Evolutionary conservation across 2,797 vertebrate genomes (phyloP), one percentile per base, ranked within the genome.

Genomic region (Protosalanx chinensis): DNA sequence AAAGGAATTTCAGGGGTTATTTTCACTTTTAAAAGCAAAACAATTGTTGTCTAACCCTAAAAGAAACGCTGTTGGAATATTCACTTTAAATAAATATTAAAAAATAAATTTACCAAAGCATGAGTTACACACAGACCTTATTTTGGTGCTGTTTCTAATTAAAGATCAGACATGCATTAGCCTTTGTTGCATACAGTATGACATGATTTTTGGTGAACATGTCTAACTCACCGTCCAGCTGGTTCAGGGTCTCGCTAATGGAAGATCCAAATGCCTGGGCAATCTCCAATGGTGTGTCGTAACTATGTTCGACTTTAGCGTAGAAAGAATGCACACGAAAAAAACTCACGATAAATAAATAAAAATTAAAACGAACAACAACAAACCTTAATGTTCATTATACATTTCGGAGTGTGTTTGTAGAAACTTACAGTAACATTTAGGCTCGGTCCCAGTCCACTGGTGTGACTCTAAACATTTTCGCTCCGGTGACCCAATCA

Each of bases 371-470:
- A 33, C 27, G 13, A 5, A 18, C 18, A 32, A 23, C 27, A 37
- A 37, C 18, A 58, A 16, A 57, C 12, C 8, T 13, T 51, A 63
- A 32, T 32, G 15, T n/a, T 65, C n/a, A 59, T 3, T 30, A 8
- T 35, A 16, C 23, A 2, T 12, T 56, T 66, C 30, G 16, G 15
- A 29, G 29, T 30, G 27, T 53, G 27, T 67, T 13, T 20, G 15
- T 32, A 18, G 67, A 30, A 7, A n/a, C 90, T 90, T 79, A 92
- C 91, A 88, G 79, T 88, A 90, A 69, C 91, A 92, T 6, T 58
- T 72, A 5, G 90, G 90, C 61, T 88, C 91, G 13, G 0, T 60
- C 16, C 87, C 88, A 0, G 84, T 82, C 90, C 91, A 92, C 4
- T 86, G 69, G 74, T 88, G 64, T 0, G 30, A 81, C 73, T 90